These are phyloP conservation scores for Morelia viridis DNA, from an alignment of 2,797 vertebrate genomes.

Conservation along the genomic window DNA sequence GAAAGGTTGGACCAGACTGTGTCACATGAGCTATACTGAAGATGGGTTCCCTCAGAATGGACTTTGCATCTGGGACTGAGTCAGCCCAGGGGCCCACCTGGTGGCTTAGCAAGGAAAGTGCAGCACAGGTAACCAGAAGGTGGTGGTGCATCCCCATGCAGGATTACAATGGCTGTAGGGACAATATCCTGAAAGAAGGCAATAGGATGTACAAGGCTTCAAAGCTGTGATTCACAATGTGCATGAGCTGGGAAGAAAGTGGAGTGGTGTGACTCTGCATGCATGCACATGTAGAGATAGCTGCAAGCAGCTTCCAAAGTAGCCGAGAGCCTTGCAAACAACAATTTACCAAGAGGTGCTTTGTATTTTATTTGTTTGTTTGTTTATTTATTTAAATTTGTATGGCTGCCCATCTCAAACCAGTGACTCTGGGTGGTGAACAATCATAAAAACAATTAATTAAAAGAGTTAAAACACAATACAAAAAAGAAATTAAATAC, in stretches of 20 bases:
- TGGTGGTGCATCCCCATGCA: background rate
- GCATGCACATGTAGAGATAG: background rate
- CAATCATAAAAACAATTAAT: too few relatives aligned
- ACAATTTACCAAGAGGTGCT: background rate
- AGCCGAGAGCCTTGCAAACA: background rate
- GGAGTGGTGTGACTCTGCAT: background rate
- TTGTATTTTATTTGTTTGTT: background rate
- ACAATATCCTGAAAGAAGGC: background rate
- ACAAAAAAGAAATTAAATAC: too few relatives aligned
- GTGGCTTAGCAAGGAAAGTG: constrained; percentile 15
- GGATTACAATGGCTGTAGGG: background rate
- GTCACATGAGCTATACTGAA: background rate
- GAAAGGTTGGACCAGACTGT: background rate
- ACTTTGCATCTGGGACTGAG: background rate
- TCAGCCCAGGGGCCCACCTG: constrained; percentile 35
- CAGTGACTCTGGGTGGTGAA: too few relatives aligned
- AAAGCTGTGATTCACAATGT: background rate
- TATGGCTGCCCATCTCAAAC: too few relatives aligned
- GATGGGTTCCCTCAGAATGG: background rate
- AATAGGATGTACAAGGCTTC: background rate
- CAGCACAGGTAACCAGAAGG: background rate
- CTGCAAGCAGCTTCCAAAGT: background rate
- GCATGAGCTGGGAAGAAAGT: background rate
- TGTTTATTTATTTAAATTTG: too few relatives aligned
- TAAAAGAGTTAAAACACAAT: too few relatives aligned